Base-by-base conservation (phyloP, 2,113 vertebrate genomes). In the Laterallus jamaicensis region DNA sequence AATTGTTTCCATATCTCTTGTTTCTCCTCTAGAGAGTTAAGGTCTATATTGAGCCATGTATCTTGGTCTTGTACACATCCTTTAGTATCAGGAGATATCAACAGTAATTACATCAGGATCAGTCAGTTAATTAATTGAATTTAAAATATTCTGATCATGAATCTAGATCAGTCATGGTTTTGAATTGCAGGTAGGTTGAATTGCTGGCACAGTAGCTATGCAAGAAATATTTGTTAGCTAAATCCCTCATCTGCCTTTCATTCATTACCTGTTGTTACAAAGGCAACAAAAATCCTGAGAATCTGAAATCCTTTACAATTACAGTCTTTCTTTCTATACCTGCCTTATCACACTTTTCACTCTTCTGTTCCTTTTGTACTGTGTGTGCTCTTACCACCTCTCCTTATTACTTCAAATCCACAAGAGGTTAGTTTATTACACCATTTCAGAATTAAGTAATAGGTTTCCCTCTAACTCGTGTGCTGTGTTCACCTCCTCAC, bases 71-170 rank as follows among this genome's bases (percentile, higher is more conserved):
- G 28, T 70, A 83, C 15, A 28, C 9, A 58, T 90, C 66, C 32
- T 78, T 83, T 62, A 63, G 7, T 62, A 85, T 59, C 37, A 59
- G 21, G 29, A 70, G 78, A 92, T 42, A 91, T 39, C 56, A 95
- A 74, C 10, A 82, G 15, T 87, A 93, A 94, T 93, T 92, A 63
- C 47, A 85, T 62, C 66, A 81, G 66, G 62, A 89, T 86, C 83
- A 59, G 12, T 15, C 21, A 74, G 39, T 68, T 83, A 86, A 31
- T 60, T 85, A 96, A 92, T 67, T 94, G 12, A 28, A 90, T 82
- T 91, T 63, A 94, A 96, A 93, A 71, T 86, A 93, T 74, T 97
- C 71, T 64, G 32, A 63, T 89, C 49, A 60, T n/a, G 24, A 88
- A 68, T 58, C 32, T 77, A 82, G 69, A 50, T 47, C 4, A 21